Evolutionary conservation across 1,140 invertebrate genomes (phyloP).

Genomic region (Berghia stephanieae): DNA sequence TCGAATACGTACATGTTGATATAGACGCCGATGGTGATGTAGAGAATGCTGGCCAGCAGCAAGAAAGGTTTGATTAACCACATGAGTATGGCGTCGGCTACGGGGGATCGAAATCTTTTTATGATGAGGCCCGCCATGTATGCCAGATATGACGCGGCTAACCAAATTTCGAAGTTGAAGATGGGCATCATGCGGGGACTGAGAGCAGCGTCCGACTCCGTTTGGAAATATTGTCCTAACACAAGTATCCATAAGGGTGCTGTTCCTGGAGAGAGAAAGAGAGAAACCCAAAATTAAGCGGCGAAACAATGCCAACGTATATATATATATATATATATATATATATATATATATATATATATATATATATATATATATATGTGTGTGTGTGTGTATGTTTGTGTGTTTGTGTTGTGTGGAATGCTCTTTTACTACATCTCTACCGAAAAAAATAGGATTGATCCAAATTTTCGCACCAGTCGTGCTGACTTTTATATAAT

Average conservation of each 20-base stretch:
- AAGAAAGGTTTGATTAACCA: constrained; percentile 63
- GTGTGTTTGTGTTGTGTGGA: neutral
- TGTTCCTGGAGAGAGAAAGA: constrained; percentile 49
- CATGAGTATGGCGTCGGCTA: constrained; percentile 57
- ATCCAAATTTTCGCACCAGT: too few relatives aligned
- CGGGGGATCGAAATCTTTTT: constrained; percentile 50
- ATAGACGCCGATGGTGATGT: constrained; percentile 63
- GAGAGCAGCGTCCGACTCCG: constrained; percentile 39
- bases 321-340: neutral
- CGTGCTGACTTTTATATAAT: too few relatives aligned
- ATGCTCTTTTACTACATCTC: too few relatives aligned
- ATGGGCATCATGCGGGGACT: constrained; percentile 50
- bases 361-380: neutral
- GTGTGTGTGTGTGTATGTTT: neutral
- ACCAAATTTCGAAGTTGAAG: constrained; percentile 62
- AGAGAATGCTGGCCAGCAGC: constrained; percentile 60
- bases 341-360: neutral
- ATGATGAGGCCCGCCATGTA: constrained; percentile 56
- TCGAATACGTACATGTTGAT: constrained; percentile 65
- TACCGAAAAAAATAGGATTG: too few relatives aligned
- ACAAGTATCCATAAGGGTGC: constrained; percentile 62
- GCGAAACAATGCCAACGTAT: neutral
- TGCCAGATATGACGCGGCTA: constrained; percentile 55
- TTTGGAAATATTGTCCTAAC: constrained; percentile 59
- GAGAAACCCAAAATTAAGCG: too few relatives aligned